Conservation (phyloP, 2,113 vertebrate species). For the Cromileptes altivelis region DNA sequence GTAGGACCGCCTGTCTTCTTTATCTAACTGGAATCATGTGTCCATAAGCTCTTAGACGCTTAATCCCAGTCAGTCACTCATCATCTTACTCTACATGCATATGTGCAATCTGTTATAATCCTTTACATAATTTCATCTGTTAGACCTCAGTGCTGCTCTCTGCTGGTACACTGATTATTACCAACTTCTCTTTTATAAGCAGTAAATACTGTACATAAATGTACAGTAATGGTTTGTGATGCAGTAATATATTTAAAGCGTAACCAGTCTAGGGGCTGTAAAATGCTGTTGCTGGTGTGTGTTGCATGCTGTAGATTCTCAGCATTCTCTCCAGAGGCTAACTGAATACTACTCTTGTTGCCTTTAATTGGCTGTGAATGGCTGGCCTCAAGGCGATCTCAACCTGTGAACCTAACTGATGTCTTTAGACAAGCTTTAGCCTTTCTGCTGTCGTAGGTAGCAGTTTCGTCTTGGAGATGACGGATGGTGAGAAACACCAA, state of each 20-base stretch:
- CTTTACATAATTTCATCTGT: neutral
- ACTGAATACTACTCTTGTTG: slow-evolving; percentile 68
- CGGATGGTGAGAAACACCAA: neutral
- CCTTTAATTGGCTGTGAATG: slow-evolving; percentile 66
- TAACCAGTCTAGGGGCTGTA: slow-evolving; percentile 22
- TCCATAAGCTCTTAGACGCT: neutral
- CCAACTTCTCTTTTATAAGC: neutral
- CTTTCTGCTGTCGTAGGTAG: neutral
- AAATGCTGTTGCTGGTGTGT: slow-evolving; percentile 20
- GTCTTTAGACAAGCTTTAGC: slow-evolving; percentile 29
- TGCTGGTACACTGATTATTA: slow-evolving; percentile 26
- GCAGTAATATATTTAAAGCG: slow-evolving; percentile 15
- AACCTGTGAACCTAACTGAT: slow-evolving; percentile 61
- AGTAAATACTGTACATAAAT: neutral
- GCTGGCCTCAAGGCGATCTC: slow-evolving; percentile 27
- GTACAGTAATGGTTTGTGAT: slow-evolving; percentile 13
- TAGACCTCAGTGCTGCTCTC: slow-evolving; percentile 35
- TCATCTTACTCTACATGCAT: neutral
- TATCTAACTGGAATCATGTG: neutral
- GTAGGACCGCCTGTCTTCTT: slow-evolving; percentile 43
- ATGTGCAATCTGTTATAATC: slow-evolving; percentile 10
- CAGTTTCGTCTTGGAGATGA: slow-evolving; percentile 27
- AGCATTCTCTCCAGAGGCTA: slow-evolving; percentile 55
- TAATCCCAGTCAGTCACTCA: slow-evolving; percentile 1
- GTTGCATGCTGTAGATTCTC: slow-evolving; percentile 59